These are phyloP conservation scores for Tanytarsus gracilentus DNA, from an alignment of 2,888 invertebrate species.

Conservation along the genomic window DNA sequence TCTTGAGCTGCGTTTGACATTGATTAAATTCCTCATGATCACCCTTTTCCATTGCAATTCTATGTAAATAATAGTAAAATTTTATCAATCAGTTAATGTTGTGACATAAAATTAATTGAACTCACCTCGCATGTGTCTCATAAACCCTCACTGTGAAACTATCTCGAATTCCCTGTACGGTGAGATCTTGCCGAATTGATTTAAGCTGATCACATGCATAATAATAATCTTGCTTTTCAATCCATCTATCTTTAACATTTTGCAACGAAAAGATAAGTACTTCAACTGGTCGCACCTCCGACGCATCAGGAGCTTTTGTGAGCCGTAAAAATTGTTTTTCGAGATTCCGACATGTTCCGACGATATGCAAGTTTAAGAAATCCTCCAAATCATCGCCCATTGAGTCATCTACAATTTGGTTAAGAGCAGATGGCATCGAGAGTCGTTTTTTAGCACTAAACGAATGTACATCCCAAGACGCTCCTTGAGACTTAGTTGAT, in stretches of 20 bases:
- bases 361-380: constrained; percentile 78
- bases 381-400: constrained; percentile 61
- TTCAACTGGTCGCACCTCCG: constrained; percentile 82
- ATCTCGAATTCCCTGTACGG: constrained; percentile 94
- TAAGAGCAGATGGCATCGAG: constrained; percentile 35
- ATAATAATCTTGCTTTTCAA: constrained; percentile 82
- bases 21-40: constrained; percentile 99
- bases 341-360: constrained; percentile 87
- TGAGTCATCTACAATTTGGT: constrained; percentile 48
- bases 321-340: constrained; percentile 94
- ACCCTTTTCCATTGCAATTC: constrained; percentile 94
- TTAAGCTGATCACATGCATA: constrained; percentile 98
- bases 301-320: constrained; percentile 89
- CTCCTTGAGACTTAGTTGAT: constrained; percentile 42
- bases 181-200: constrained; percentile 96
- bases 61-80: constrained; percentile 32
- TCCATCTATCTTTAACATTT: constrained; percentile 88
- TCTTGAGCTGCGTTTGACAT: constrained; percentile 96
- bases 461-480: constrained; percentile 36
- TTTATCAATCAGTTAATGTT: neutral
- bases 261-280: constrained; percentile 76
- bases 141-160: constrained; percentile 95
- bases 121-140: constrained; percentile 78
- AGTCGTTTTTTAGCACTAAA: constrained; percentile 30
- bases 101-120: neutral